Evolutionary conservation across 2,888 invertebrate species (phyloP), one percentile per base, ranked within the genome.

Genomic region (Strigamia maritima): DNA sequence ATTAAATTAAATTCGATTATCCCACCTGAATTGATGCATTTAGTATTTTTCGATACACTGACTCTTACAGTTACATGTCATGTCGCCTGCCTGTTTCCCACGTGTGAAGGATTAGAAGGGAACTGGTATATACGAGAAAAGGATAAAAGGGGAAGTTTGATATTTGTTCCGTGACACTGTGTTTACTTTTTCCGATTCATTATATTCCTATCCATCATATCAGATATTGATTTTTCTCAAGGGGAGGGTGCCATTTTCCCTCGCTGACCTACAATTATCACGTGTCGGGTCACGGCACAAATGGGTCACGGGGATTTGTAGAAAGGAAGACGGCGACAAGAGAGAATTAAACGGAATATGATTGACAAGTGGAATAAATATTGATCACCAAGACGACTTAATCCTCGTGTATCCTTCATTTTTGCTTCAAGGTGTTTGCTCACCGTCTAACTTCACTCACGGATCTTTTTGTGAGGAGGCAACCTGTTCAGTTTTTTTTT

Each of bases 151-250:
- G 24, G 14, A 16, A 22, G 54, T 54, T 8, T 28, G 28, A 70
- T 70, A 70, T 70, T 70, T 70, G 70, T 70, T 70, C 70, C 70
- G 70, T 70, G 54, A 54, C 54, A 54, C 54, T 19, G 24, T 70
- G 70, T 70, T 70, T 24, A 70, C 70, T 70, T 70, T 70, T 28
- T 70, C 70, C 70, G 28, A 70, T 28, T 70, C 70, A 70, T 70
- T 70, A 70, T 70, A 70, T 70, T 70, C 70, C 70, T 70, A 70
- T 70, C 70, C 70, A 70, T 70, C 70, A 70, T 70, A 70, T 70
- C 70, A 70, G 14, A 28, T 70, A 70, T 70, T 70, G 70, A 70
- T 70, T 70, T 70, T 70, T 70, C 70, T 70, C 70, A 70, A 70
- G 70, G 70, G 70, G 70, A 70, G 70, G 70, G 70, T 3, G 70